A percentile compares a stretch with the other conserved stretches of the same genome.
phyloP scores from a whole-genome alignment of 2,888 invertebrate genomes.

The Hydriomena furcata region DNA sequence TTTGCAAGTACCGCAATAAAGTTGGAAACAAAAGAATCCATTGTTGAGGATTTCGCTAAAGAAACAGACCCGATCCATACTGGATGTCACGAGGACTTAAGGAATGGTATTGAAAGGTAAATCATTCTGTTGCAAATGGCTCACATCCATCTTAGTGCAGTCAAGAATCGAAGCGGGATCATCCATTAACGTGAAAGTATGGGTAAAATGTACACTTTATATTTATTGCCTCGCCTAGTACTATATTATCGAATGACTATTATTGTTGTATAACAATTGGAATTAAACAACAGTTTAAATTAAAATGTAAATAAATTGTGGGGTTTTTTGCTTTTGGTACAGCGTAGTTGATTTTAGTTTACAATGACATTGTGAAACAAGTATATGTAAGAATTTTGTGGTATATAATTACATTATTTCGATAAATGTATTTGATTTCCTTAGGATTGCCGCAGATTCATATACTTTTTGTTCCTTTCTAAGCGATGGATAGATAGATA shows the following conservation, averaged over 20 bases:
- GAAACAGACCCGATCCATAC: conserved; percentile 22
- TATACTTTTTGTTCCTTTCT: no score
- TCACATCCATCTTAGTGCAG: conserved; percentile 54
- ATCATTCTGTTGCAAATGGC: conserved; percentile 50
- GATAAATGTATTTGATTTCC: no score
- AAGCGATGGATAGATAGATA: no score
- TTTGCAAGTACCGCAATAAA: no score
- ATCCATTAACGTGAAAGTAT: conserved; percentile 52
- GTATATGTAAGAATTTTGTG: conserved; percentile 18
- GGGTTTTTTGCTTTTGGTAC: not conserved
- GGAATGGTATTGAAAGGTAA: conserved; percentile 38
- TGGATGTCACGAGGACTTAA: conserved; percentile 26
- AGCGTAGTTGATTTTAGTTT: not conserved
- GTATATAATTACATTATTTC: conserved; percentile 2
- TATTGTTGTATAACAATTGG: conserved; percentile 14
- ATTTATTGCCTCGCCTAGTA: conserved; percentile 36
- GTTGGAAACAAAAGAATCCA: conserved; percentile 17
- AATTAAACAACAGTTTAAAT: not conserved
- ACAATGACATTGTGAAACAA: conserved; percentile 16
- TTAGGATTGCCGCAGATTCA: no score
- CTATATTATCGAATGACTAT: conserved; percentile 17
- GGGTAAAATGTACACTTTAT: conserved; percentile 42
- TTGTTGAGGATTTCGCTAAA: conserved; percentile 14
- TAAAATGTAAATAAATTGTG: conserved; percentile 1
- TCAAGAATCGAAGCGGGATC: conserved; percentile 47